Evolutionary conservation across 2,797 vertebrate species (phyloP), one percentile per base, ranked within the genome.

Genomic region (Microhierax caerulescens): DNA sequence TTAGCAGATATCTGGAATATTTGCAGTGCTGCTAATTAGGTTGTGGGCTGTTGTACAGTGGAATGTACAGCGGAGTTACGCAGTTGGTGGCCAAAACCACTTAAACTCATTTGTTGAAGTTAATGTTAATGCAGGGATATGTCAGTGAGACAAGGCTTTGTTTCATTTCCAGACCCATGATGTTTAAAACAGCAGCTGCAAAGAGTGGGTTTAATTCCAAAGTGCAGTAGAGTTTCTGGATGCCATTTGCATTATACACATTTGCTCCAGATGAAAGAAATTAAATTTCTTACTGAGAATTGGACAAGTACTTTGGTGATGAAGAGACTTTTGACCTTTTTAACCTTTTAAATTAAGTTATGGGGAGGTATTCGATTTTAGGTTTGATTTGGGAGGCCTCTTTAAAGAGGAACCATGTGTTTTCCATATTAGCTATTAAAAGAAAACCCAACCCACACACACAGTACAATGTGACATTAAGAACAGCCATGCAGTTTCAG

Each of bases 181-280:
- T 87, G 63, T 65, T 96, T 84, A 73, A 92, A 95, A 63, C 73
- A 95, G 78, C 79, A 91, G 90, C 86, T 95, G 73, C 57, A 90
- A 75, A 75, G 95, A 95, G 12, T 37, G 17, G 24, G 16, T 90
- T 93, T 82, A 59, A 60, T 93, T 91, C 92, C 67, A 43, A 77
- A 88, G 53, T 60, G 36, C 70, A 37, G 0, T 41, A 39, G 23
- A 70, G 43, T 80, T 92, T 83, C 51, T 77, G 34, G 88, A 64
- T 90, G 41, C 47, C 13, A 16, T 86, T 95, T 95, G 47, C 57
- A 24, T 91, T 75, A 21, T 22, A n/a, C 23, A 16, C 30, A 1
- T 54, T 84, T 86, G n/a, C 41, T 91, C 30, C 41, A 92, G 48
- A 89, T 64, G 41, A 75, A 37, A 61, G 59, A 91, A 89, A 86